phyloP scores from a whole-genome alignment of 2,888 invertebrate species.

The Elaeidobius kamerunicus region DNA sequence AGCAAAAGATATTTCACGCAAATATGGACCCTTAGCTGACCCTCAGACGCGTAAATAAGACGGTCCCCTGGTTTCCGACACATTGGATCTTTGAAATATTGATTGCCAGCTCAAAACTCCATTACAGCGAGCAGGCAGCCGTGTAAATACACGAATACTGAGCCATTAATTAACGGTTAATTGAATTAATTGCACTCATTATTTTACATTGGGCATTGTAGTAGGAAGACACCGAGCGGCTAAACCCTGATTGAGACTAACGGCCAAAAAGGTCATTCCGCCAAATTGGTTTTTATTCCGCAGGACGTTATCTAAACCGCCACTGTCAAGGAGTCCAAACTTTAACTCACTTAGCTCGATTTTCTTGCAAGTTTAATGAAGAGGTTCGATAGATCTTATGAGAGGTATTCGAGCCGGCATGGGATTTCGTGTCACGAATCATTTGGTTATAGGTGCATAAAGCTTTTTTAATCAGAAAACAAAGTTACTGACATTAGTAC shows the following conservation, averaged over 20 bases:
- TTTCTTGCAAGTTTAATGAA: constrained; percentile 30
- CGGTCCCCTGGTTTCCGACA: constrained; percentile 22
- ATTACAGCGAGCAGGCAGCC: constrained; percentile 49
- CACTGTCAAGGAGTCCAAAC: constrained; percentile 40
- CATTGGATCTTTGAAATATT: constrained; percentile 46
- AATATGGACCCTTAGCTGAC: constrained; percentile 13
- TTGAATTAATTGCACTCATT: constrained; percentile 56
- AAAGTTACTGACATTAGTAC: too few relatives aligned
- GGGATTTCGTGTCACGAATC: too few relatives aligned
- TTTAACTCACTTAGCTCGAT: constrained; percentile 27
- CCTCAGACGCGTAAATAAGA: constrained; percentile 13
- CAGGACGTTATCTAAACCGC: constrained; percentile 35
- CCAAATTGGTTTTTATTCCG: constrained; percentile 51
- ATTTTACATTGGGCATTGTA: constrained; percentile 50
- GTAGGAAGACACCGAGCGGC: constrained; percentile 44
- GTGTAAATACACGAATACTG: constrained; percentile 52
- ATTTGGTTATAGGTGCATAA: too few relatives aligned
- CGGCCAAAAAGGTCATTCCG: constrained; percentile 48
- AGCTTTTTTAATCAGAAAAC: not conserved
- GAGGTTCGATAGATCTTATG: constrained; percentile 22
- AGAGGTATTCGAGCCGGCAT: not conserved
- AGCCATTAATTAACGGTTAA: constrained; percentile 55
- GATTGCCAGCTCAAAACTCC: constrained; percentile 53
- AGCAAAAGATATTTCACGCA: not conserved
- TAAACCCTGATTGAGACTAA: constrained; percentile 52